Evolutionary conservation across 2,888 invertebrate species (phyloP), one percentile per base, ranked within the genome.

Genomic region (Pristionchus entomophagus): DNA sequence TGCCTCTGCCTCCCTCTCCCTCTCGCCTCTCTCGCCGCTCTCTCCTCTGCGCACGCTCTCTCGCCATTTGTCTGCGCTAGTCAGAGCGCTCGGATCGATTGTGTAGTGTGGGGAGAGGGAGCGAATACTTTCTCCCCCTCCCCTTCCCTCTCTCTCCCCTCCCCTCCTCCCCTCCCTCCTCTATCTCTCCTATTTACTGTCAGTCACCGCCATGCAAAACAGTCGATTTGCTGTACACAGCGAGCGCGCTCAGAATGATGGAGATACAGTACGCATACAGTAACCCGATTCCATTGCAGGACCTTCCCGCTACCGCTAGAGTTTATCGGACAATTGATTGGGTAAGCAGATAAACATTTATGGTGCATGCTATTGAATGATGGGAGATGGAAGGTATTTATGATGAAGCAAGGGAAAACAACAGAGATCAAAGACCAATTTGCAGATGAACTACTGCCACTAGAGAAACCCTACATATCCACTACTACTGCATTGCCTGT

Each of bases 51-150:
- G 2, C 56, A n/a, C 35, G 14, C 56, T 56, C 56, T 81, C 81
- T 56, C 81, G 29, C 29, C 81, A 17, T 56, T 56, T 56, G 81
- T 38, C 81, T 51, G 49, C 51, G 26, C 78, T 29, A 49, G 45
- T 38, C 41, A 41, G 41, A n/a, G n/a, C n/a, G n/a, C n/a, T n/a
- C n/a, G n/a, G 69, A 73, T 73, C 69, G 69, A 73, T 73, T 73
- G 69, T n/a, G n/a, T 73, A 73, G 69, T 73, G 69, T 22, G 35
- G 69, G 41, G 65, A 65, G 65, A 35, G 65, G 22, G 69, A 22
- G 56, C 22, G 69, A 41, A 29, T 51, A 29, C 32, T 22, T 51
- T 32, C 51, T 51, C 78, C 51, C 29, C 29, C 32, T 29, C 65
- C 6, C 65, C 29, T 29, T 35, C 35, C 32, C 35, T 29, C 32